Percentiles rank a stretch among this genome's conserved stretches.
Conservation (phyloP, 2,113 vertebrate species). For the Australoheros scitulus region DNA sequence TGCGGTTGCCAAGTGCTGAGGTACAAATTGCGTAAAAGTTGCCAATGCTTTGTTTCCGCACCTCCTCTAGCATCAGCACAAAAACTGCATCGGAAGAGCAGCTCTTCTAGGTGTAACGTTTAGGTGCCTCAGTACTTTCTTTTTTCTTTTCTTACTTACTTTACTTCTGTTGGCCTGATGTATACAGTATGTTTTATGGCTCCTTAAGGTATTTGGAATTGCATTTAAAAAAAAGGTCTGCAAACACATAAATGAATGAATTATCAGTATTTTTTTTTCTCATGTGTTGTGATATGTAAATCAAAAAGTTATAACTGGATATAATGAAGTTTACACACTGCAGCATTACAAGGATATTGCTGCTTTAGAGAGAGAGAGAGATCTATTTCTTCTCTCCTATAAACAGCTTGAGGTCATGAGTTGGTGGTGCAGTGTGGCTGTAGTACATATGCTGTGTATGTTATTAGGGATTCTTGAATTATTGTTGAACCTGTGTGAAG, state of each 20-base stretch:
- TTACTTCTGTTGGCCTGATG: too few species aligned
- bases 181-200: background rate
- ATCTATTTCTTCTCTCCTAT: background rate
- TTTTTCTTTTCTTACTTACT: too few species aligned
- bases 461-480: background rate
- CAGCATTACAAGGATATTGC: background rate
- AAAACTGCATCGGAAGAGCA: background rate
- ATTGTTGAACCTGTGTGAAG: background rate
- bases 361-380: background rate
- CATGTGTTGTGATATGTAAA: background rate
- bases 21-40: background rate
- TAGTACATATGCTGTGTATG: background rate
- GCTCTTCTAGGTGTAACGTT: background rate
- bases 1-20: background rate
- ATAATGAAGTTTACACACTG: background rate
- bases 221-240: background rate
- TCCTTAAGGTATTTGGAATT: background rate
- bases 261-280: background rate
- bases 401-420: background rate
- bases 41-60: too few species aligned
- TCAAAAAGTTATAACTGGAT: background rate
- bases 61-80: background rate
- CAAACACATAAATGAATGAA: background rate
- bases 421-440: background rate
- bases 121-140: background rate